These are phyloP conservation scores for Callimorpha dominula DNA, from an alignment of 2,888 invertebrate species.

Conservation along the genomic window DNA sequence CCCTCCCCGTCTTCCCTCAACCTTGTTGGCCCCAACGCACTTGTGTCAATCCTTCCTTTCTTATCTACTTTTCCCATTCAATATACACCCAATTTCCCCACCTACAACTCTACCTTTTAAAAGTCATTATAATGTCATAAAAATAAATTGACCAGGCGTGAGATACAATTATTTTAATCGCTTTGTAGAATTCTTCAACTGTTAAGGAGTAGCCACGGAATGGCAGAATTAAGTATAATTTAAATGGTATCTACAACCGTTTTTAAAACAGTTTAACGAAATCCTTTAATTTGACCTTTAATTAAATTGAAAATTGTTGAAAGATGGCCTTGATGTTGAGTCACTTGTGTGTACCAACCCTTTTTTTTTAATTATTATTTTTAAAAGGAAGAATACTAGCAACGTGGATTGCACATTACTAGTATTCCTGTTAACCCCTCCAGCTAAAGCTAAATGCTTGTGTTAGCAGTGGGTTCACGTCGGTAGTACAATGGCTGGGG, in stretches of 20 bases:
- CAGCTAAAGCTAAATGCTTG: too few species aligned
- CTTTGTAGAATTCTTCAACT: neutral
- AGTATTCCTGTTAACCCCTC: too few species aligned
- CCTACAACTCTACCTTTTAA: neutral
- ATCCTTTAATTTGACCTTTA: neutral
- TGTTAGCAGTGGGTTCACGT: too few species aligned
- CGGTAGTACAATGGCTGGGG: too few species aligned
- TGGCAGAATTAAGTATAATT: neutral
- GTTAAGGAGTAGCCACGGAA: neutral
- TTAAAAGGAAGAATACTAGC: too few species aligned
- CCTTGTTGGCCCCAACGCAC: too few species aligned
- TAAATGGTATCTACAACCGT: neutral
- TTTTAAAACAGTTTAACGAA: neutral
- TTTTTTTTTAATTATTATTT: too few species aligned
- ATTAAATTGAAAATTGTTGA: neutral
- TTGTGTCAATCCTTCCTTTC: too few species aligned
- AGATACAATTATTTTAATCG: neutral
- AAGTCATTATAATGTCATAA: slow-evolving; percentile 2
- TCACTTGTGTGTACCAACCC: neutral
- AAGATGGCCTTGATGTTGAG: neutral
- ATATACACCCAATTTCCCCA: too few species aligned
- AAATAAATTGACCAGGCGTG: neutral
- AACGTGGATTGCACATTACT: too few species aligned
- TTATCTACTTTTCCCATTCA: too few species aligned
- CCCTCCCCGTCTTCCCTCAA: too few species aligned